Base-by-base conservation (phyloP, 2,797 vertebrate species). In the Acrocephalus scirpaceus region DNA sequence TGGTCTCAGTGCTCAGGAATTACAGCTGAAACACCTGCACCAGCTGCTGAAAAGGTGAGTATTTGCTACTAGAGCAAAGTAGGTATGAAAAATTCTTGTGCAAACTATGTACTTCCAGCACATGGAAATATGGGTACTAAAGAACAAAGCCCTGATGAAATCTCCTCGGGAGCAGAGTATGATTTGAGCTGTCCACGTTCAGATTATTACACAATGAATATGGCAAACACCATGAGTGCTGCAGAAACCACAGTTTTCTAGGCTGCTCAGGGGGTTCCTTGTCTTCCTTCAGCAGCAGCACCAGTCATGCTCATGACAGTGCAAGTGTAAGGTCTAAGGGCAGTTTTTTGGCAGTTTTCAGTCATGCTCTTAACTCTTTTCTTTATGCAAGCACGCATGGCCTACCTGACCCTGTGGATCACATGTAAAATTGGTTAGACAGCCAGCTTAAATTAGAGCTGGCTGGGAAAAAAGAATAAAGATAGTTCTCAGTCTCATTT, bases 281-380 rank as follows among this genome's bases (percentile, higher is more conserved):
- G 1, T 18, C 71, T 23, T 85, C 26, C 67, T 61, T n/a, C 69
- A 62, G 67, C 78, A 60, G 62, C 62, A 93, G 56, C 50, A 65
- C 5, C 2, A 58, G 19, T 13, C 72, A 58, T 7, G 2, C 27
- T 30, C n/a, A 44, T 0, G 0, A 16, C 8, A 5, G 32, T 27
- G 18, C 20, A 74, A 87, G 26, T 13, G 54, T 54, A 92, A 42
- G 22, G 40, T 56, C 53, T 60, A 27, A 40, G 30, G 34, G 18
- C 23, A 42, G 17, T 75, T 56, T 51, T 44, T 16, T 25, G 57
- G 16, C 16, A 58, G 12, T 45, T 79, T 56, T 57, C 53, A 86
- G 44, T 58, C 48, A 23, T 19, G 25, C 25, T 86, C 25, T 62
- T 23, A 86, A 79, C 13, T 58, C 40, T 30, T 64, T 20, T 11